Evolutionary conservation across 2,888 invertebrate species (phyloP).

Genomic region (Drosophila formosana): DNA sequence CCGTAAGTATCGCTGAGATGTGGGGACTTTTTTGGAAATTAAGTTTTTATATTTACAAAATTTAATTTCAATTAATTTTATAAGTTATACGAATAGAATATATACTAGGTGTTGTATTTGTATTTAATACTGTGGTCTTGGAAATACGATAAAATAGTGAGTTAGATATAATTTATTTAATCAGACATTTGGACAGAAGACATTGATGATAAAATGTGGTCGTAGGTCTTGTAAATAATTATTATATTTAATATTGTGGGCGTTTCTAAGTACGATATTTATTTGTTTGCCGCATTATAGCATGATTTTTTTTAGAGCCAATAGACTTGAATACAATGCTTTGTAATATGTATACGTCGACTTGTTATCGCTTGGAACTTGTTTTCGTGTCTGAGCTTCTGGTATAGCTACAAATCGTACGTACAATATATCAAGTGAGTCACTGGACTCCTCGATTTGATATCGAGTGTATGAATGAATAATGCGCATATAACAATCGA

Average conservation of each 20-base stretch:
- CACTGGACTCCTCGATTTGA: constrained; percentile 52
- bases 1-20: background rate
- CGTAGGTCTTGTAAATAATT: background rate
- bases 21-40: background rate
- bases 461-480: constrained; percentile 55
- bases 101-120: no score
- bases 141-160: background rate
- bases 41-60: no score
- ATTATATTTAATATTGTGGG: constrained; percentile 27
- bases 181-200: background rate
- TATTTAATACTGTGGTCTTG: no score
- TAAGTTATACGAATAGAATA: no score
- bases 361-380: constrained; percentile 51
- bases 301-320: constrained; percentile 17
- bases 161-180: background rate
- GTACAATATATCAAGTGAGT: constrained; percentile 44
- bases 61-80: no score
- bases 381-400: constrained; percentile 57
- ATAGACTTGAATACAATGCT: constrained; percentile 2
- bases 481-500: constrained; percentile 14
- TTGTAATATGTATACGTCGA: constrained; percentile 1
- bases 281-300: constrained; percentile 10
- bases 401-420: constrained; percentile 16
- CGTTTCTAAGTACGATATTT: constrained; percentile 26
- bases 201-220: background rate